These are phyloP conservation scores for Pherbina coryleti DNA, from an alignment of 2,888 invertebrate genomes.

Conservation along the genomic window DNA sequence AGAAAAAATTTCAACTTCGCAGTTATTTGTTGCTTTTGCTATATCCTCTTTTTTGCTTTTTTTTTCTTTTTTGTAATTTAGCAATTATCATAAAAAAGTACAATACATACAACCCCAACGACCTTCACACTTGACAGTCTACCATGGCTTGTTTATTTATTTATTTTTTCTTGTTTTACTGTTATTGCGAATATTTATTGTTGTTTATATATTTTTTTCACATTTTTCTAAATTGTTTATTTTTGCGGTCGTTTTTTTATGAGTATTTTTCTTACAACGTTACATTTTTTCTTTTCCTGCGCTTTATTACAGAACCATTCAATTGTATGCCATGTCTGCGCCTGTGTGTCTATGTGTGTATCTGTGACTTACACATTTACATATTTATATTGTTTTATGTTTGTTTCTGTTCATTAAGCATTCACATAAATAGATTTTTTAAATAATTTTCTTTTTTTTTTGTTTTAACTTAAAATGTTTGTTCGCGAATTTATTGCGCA, in stretches of 20 bases:
- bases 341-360: neutral
- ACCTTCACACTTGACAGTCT: slow-evolving; percentile 18
- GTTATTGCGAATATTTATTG: neutral
- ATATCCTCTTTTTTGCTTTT: neutral
- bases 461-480: neutral
- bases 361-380: neutral
- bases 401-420: neutral
- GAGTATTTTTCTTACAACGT: neutral
- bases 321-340: too few relatives aligned
- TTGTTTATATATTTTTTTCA: neutral
- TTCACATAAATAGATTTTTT: slow-evolving; percentile 1
- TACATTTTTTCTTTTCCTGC: neutral
- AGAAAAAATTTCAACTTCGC: neutral
- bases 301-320: neutral
- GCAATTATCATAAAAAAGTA: too few relatives aligned
- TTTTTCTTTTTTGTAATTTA: neutral
- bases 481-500: neutral
- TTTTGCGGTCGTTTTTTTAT: neutral
- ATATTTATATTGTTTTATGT: neutral
- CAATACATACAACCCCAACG: neutral
- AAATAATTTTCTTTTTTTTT: neutral
- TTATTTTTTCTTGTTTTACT: neutral
- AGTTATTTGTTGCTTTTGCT: neutral
- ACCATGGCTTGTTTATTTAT: neutral
- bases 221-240: neutral